Percentiles rank a stretch among this genome's conserved stretches.
Evolutionary conservation across 2,797 vertebrate genomes (phyloP).

Genomic region (Premnoplex brunnescens): DNA sequence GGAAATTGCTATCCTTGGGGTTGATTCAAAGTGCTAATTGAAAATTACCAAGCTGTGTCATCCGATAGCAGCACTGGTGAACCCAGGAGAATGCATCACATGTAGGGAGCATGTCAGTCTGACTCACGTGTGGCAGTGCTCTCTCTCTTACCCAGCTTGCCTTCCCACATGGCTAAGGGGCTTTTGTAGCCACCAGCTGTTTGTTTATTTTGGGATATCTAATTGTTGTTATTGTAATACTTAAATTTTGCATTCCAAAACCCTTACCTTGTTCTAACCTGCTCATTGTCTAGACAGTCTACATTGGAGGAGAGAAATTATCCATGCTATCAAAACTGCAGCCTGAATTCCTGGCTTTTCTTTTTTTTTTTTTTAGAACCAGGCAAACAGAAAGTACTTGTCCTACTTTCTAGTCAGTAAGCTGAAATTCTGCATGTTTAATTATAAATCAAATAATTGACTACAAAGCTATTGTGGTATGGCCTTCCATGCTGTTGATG

Average conservation of each 20-base stretch:
- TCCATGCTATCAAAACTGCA: neutral
- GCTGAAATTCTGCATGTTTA: constrained; percentile 64
- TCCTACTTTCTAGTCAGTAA: constrained; percentile 63
- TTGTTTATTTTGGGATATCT: constrained; percentile 45
- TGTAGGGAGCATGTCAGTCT: rapidly evolving
- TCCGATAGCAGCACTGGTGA: rapidly evolving
- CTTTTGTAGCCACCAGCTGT: constrained; percentile 10
- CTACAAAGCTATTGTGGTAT: constrained; percentile 58
- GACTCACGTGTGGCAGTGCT: neutral
- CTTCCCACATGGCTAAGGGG: neutral
- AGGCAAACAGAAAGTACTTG: constrained; percentile 39
- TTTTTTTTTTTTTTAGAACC: constrained; percentile 20
- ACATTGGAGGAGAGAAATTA: constrained; percentile 27
- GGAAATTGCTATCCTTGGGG: neutral
- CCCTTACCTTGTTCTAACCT: constrained; percentile 59
- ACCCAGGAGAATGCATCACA: rapidly evolving
- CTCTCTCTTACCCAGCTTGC: neutral
- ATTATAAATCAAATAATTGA: constrained; percentile 70
- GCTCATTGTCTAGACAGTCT: constrained; percentile 46
- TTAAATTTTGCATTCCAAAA: constrained; percentile 51
- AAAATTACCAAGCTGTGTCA: rapidly evolving
- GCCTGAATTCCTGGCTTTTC: constrained; percentile 15
- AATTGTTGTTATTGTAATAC: constrained; percentile 62
- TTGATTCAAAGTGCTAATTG: rapidly evolving
- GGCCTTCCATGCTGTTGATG: constrained; percentile 45